phyloP scores from a whole-genome alignment of 2,797 vertebrate species.

The Mormyrops attenuatus region DNA sequence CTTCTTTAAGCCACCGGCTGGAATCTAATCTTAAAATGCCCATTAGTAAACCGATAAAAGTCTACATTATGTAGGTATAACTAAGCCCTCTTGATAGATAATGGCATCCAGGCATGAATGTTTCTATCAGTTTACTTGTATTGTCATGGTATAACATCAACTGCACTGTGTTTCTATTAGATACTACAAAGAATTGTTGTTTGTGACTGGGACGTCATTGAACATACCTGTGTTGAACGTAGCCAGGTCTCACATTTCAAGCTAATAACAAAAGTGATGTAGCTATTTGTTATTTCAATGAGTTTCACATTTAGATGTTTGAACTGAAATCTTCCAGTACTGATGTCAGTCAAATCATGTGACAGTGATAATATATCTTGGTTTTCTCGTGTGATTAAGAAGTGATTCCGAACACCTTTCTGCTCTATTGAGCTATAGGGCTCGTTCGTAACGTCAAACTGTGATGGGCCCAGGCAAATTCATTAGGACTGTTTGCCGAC shows the following conservation, averaged over 20 bases:
- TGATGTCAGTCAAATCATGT: constrained; percentile 27
- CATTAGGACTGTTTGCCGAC: constrained; percentile 29
- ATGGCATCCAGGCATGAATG: neutral
- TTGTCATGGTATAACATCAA: neutral
- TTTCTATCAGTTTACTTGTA: neutral
- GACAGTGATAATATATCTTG: neutral
- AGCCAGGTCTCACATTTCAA: constrained; percentile 42
- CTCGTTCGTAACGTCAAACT: neutral
- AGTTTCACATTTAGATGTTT: constrained; percentile 32
- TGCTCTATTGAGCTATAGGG: neutral
- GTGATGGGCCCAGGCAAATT: constrained; percentile 26
- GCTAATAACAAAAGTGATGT: constrained; percentile 40
- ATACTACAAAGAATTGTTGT: neutral
- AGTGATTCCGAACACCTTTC: constrained; percentile 21
- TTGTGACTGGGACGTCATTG: neutral
- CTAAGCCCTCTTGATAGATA: neutral
- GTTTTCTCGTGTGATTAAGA: constrained; percentile 22
- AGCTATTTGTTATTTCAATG: constrained; percentile 37
- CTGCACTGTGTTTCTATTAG: neutral
- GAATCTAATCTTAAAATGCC: constrained; percentile 3
- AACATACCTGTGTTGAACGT: neutral
- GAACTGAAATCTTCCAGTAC: constrained; percentile 37
- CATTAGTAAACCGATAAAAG: constrained; percentile 9
- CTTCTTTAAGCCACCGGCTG: neutral
- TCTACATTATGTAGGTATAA: neutral